phyloP scores from a whole-genome alignment of 2,797 vertebrate genomes.

The Malacoraja senta region DNA sequence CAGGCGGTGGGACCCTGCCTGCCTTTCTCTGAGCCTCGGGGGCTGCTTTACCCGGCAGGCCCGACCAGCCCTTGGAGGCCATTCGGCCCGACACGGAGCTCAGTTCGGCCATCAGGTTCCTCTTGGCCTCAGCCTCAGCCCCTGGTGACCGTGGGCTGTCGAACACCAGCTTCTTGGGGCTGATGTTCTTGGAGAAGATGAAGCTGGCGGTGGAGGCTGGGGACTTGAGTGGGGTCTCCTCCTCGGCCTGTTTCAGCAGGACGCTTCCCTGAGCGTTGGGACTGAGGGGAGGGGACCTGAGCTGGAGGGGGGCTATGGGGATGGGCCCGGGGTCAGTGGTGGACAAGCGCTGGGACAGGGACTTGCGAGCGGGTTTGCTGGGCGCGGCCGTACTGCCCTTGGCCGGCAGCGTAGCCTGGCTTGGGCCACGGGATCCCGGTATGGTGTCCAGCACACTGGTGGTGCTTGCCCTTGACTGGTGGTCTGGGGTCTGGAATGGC shows the following conservation, averaged over 20 bases:
- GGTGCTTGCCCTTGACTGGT: neutral
- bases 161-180: slow-evolving; percentile 68
- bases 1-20: slow-evolving; percentile 77
- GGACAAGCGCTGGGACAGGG: slow-evolving; percentile 59
- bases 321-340: slow-evolving; percentile 50
- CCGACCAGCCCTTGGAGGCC: neutral
- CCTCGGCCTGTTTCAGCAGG: slow-evolving; percentile 54
- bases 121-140: slow-evolving; percentile 59
- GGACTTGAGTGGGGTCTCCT: slow-evolving; percentile 55
- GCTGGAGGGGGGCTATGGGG: slow-evolving; percentile 46
- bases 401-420: slow-evolving; percentile 40
- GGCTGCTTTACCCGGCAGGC: slow-evolving; percentile 30
- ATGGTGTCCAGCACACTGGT: neutral
- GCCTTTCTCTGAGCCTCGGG: slow-evolving; percentile 50
- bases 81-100: slow-evolving; percentile 62
- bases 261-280: neutral
- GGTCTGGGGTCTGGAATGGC: slow-evolving; percentile 47
- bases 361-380: slow-evolving; percentile 68
- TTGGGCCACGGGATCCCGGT: no score
- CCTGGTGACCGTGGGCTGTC: slow-evolving; percentile 62
- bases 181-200: slow-evolving; percentile 75
- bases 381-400: slow-evolving; percentile 27
- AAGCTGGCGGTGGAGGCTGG: slow-evolving; percentile 83
- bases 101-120: slow-evolving; percentile 66
- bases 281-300: neutral